Evolutionary conservation across 2,797 vertebrate genomes (phyloP), one percentile per base, ranked within the genome.

Genomic region (Cuculus canorus): DNA sequence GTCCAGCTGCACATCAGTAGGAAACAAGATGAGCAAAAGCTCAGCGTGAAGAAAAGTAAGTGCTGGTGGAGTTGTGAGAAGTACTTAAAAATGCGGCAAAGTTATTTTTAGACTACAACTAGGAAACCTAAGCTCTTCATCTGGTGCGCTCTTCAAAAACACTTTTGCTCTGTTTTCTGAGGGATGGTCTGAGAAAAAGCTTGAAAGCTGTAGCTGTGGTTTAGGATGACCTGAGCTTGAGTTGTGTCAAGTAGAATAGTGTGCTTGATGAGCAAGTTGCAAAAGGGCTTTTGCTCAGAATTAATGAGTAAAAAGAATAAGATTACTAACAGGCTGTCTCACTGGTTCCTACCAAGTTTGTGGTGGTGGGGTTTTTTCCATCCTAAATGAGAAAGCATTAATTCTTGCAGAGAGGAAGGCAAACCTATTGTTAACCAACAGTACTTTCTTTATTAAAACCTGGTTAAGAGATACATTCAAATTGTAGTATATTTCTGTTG

Each of bases 61-160:
- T 81, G 35, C 5, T 50, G 2, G 13, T 28, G 13, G 33, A n/a
- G 10, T 32, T 85, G 5, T 28, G 41, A 43, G 10, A 81, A 37
- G 17, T 25, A 28, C 28, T 63, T 50, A 10, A 0, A 18, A 12
- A 11, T 13, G 5, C 77, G 25, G 5, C 4, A 3, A 54, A 57
- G 28, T 50, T 54, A 50, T 70, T 41, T 93, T 54, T 73, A 39
- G 23, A 41, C 18, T 21, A 71, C 39, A 81, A 32, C 27, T 18
- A n/a, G 37, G 9, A 43, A 61, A 76, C 18, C 30, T 21, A 32
- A 50, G 30, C 3, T 77, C 4, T 79, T 76, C 16, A 22, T 17
- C 7, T 1, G 0, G 1, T 37, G 7, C 47, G n/a, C 24, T 73
- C 9, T 27, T 72, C 10, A 52, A 4, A 11, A 28, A 16, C 6